Conservation (phyloP, 2,113 vertebrate species). For the Psophia crepitans region DNA sequence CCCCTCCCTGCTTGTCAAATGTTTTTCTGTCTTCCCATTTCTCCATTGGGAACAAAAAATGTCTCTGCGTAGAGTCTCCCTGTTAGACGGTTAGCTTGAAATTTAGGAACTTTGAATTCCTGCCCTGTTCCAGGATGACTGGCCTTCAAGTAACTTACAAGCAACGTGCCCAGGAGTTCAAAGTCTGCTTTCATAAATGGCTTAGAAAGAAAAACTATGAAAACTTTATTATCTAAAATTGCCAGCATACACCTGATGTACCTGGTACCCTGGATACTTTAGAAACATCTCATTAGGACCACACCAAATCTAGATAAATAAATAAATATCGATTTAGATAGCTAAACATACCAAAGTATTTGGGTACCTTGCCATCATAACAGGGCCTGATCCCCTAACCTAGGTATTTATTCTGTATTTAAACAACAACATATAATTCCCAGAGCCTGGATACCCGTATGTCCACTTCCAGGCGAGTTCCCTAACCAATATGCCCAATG, state of each 20-base stretch:
- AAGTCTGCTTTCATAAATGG: neutral
- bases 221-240: neutral
- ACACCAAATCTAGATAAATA: neutral
- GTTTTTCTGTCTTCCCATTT: neutral
- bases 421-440: neutral
- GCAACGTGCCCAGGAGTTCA: neutral
- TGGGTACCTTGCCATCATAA: neutral
- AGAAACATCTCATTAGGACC: neutral
- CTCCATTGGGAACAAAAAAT: neutral
- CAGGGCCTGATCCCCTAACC: neutral
- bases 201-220: neutral
- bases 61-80: neutral
- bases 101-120: neutral
- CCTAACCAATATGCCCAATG: neutral
- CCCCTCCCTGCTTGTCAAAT: neutral
- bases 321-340: neutral
- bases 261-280: neutral
- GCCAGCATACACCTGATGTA: neutral
- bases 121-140: neutral
- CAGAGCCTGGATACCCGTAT: neutral
- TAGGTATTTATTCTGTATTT: neutral
- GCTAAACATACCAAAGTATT: neutral
- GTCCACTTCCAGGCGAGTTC: neutral
- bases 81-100: neutral
- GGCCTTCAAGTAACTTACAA: neutral